Base-by-base conservation (phyloP, 2,888 invertebrate genomes). In the Nebria brevicollis region DNA sequence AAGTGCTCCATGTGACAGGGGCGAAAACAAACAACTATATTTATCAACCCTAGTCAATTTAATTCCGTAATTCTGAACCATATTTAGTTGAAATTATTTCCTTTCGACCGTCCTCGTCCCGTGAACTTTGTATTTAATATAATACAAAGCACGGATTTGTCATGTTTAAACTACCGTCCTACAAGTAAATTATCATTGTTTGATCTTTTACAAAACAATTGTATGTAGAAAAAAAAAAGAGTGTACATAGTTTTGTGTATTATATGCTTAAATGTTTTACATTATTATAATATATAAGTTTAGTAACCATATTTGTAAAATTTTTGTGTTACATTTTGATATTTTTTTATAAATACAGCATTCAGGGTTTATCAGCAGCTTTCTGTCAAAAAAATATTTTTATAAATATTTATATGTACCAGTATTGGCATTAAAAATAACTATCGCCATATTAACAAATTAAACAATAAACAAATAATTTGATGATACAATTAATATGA, bases 331-430 rank as follows among this genome's bases (percentile, higher is more conserved):
- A 70, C 70, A 80, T 70, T 64, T 80, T 80, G 80, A 80, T 80
- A 80, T 80, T 80, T 80, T 80, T 80, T 80, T 80, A 80, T 80
- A 80, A 80, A 80, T 75, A 75, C 80, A 80, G 80, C 75, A 80
- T 80, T 80, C 80, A 80, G 80, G 75, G 80, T 80, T 70, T 79
- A 78, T 79, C 79, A 73, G 79, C 79, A 79, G 79, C 79, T 80
- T 80, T 80, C 79, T 80, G 80, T 80, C 80, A 80, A 72, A 80
- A 80, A 75, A 74, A 80, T 80, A 80, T 80, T 80, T 80, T 80
- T 80, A 80, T 80, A 80, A 80, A 75, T 80, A 80, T 80, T 80
- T 80, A 80, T 80, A 80, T 80, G 80, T 80, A 80, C 75, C 34
- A 70, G 25, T 26, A 80, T 80, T 70, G 80, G 75, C 80, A 80